phyloP scores from a whole-genome alignment of 2,888 invertebrate species.

The Eulithis prunata region DNA sequence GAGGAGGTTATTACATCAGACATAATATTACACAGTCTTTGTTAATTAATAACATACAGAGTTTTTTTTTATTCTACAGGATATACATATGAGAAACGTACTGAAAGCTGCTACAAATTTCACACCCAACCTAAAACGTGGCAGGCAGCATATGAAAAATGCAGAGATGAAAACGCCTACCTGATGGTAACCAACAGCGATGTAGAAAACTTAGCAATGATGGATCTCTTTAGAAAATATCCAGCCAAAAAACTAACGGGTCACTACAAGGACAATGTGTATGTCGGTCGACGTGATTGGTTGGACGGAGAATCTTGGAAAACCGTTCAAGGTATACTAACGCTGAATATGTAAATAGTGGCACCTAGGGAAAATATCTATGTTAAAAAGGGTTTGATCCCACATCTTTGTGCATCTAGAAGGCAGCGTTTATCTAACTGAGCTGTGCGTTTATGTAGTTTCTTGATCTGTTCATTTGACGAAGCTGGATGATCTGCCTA shows the following conservation, averaged over 20 bases:
- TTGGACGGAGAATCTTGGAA: neutral
- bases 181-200: slow-evolving; percentile 11
- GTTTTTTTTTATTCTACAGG: slow-evolving; percentile 4
- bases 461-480: too few species aligned
- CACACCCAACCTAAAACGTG: slow-evolving; percentile 2
- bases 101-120: slow-evolving; percentile 24
- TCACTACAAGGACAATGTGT: neutral
- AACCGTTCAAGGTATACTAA: slow-evolving; percentile 1
- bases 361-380: too few species aligned
- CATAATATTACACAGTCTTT: too few species aligned
- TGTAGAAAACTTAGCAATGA: neutral
- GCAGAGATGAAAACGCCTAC: slow-evolving; percentile 6
- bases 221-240: neutral
- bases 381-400: too few species aligned
- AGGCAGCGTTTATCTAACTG: neutral
- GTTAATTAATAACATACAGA: too few species aligned
- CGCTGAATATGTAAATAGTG: too few species aligned
- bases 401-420: too few species aligned
- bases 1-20: too few species aligned
- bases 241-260: neutral
- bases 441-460: neutral
- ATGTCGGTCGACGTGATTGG: slow-evolving; percentile 9
- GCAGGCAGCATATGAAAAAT: slow-evolving; percentile 4
- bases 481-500: too few species aligned
- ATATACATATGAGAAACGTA: slow-evolving; percentile 7